phyloP scores from a whole-genome alignment of 2,113 vertebrate species.

The Microcebus tavaratra region DNA sequence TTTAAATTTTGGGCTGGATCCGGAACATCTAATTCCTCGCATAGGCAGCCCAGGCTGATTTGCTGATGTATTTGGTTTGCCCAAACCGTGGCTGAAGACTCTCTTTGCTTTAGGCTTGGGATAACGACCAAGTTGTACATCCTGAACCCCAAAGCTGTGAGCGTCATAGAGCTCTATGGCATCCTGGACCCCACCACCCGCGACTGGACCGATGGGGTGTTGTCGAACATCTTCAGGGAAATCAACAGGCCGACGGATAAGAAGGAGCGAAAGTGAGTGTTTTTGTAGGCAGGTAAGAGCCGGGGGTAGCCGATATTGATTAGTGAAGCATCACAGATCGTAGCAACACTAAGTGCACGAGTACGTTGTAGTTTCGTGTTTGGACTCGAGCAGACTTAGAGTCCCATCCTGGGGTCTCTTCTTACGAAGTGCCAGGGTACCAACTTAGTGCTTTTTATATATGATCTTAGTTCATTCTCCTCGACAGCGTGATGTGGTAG shows the following conservation, averaged over 20 bases:
- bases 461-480: neutral
- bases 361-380: neutral
- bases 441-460: neutral
- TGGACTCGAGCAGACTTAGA: neutral
- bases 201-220: slow-evolving; percentile 97
- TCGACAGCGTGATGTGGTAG: rapidly evolving
- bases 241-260: slow-evolving; percentile 96
- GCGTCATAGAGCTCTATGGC: slow-evolving; percentile 96
- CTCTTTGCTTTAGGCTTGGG: slow-evolving; percentile 86
- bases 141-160: slow-evolving; percentile 97
- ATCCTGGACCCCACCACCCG: slow-evolving; percentile 93
- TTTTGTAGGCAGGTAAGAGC: neutral
- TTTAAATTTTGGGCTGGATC: too few relatives aligned
- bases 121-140: slow-evolving; percentile 92
- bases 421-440: neutral
- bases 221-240: slow-evolving; percentile 97
- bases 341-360: neutral
- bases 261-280: slow-evolving; percentile 91
- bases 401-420: neutral
- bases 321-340: rapidly evolving
- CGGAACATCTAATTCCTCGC: rapidly evolving
- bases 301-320: rapidly evolving
- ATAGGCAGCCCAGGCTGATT: rapidly evolving
- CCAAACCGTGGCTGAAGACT: neutral
- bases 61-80: rapidly evolving